Conservation (phyloP, 2,113 vertebrate species). For the Zootoca vivipara region DNA sequence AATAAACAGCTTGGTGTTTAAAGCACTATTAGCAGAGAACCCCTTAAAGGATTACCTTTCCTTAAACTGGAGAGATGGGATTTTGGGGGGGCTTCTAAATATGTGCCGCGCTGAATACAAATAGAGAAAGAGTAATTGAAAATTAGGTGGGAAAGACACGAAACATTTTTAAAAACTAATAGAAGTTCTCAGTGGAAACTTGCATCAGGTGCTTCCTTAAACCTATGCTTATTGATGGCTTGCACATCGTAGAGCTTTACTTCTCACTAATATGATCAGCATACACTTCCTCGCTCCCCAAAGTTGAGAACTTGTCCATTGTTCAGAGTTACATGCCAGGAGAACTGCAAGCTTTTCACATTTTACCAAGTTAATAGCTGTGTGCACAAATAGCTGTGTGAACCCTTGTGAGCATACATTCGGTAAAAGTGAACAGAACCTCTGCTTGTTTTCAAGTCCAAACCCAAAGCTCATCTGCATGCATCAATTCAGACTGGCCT, state of each 20-base stretch:
- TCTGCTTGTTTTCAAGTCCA: background rate
- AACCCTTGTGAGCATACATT: background rate
- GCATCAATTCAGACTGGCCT: background rate
- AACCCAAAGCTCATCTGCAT: background rate
- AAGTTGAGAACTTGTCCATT: background rate
- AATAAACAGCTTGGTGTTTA: slow-evolving; percentile 60
- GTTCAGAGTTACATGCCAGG: background rate
- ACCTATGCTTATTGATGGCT: background rate
- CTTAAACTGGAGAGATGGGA: slow-evolving; percentile 25
- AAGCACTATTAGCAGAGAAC: slow-evolving; percentile 39
- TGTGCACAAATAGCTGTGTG: background rate
- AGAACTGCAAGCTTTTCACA: background rate
- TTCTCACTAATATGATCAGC: background rate
- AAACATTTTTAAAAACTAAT: slow-evolving; percentile 14
- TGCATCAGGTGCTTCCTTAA: background rate
- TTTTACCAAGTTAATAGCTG: background rate
- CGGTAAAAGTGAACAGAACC: background rate
- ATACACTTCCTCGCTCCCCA: background rate
- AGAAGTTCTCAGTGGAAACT: background rate
- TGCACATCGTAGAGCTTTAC: background rate
- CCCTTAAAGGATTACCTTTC: slow-evolving; percentile 35
- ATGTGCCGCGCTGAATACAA: background rate
- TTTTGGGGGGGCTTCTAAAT: background rate
- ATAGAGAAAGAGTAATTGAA: slow-evolving; percentile 29
- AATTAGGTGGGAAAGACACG: slow-evolving; percentile 23